These are phyloP conservation scores for Idaea straminata DNA, from an alignment of 2,888 invertebrate genomes.

Conservation along the genomic window DNA sequence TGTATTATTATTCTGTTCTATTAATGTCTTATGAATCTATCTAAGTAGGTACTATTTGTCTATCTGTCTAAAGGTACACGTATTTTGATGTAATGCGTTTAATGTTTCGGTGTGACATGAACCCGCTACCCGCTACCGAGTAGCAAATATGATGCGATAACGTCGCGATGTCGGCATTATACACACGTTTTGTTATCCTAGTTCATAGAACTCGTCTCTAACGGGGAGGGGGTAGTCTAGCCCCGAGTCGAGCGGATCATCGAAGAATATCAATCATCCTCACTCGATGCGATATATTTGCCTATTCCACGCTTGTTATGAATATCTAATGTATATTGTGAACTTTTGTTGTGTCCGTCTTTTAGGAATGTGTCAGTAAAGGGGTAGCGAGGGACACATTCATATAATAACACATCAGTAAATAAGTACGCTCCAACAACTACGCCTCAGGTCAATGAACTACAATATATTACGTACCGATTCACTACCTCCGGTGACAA, in stretches of 20 bases:
- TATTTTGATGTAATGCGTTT: too few species aligned
- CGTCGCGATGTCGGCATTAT: constrained; percentile 42
- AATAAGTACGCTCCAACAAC: too few species aligned
- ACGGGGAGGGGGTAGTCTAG: constrained; percentile 6
- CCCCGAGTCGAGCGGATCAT: constrained; percentile 22
- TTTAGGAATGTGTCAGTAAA: not conserved
- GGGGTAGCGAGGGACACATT: too few species aligned
- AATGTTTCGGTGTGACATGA: constrained; percentile 14
- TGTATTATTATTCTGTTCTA: too few species aligned
- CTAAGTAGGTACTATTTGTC: too few species aligned
- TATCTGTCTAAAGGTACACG: too few species aligned
- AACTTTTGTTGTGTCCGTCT: constrained; percentile 9
- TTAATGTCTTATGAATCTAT: too few species aligned
- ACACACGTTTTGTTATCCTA: constrained; percentile 43
- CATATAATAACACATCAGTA: too few species aligned
- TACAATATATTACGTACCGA: not conserved
- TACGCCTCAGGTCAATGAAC: too few species aligned
- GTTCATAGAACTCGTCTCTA: constrained; percentile 19
- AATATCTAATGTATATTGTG: constrained; percentile 6
- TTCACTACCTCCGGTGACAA: not conserved
- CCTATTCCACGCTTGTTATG: not conserved
- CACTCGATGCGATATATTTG: constrained; percentile 12
- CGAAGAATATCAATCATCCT: constrained; percentile 31
- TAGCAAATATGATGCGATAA: constrained; percentile 41
- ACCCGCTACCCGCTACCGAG: constrained; percentile 9